A percentile compares a stretch with the other conserved stretches of the same genome.
Evolutionary conservation across 2,888 invertebrate species (phyloP).

Genomic region (Pollenia amentaria): DNA sequence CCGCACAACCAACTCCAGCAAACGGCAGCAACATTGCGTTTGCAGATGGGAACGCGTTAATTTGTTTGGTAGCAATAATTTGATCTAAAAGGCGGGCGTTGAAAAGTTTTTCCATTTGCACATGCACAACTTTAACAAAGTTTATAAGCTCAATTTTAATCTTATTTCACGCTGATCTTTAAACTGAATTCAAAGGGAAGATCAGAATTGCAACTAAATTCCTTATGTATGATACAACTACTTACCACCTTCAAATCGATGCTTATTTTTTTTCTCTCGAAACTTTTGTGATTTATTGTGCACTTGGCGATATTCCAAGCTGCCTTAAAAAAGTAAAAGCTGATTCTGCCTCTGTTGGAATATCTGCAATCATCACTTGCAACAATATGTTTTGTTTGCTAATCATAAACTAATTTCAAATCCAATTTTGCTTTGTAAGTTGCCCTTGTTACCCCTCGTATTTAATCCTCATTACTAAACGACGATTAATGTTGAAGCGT

Average conservation of each 20-base stretch:
- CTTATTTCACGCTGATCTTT: slow-evolving; percentile 84
- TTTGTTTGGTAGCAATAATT: slow-evolving; percentile 71
- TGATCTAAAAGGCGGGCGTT: slow-evolving; percentile 54
- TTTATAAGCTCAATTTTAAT: slow-evolving; percentile 82
- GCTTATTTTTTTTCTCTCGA: not conserved
- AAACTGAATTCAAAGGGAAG: slow-evolving; percentile 69
- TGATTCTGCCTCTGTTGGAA: no score
- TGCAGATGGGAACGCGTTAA: slow-evolving; percentile 60
- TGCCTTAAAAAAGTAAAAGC: slow-evolving; percentile 4
- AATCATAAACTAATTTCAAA: slow-evolving; percentile 73
- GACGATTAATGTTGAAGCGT: slow-evolving; percentile 67
- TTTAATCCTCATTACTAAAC: slow-evolving; percentile 40
- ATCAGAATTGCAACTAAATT: slow-evolving; percentile 60
- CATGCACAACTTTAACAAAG: not conserved
- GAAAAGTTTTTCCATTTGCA: slow-evolving; percentile 75
- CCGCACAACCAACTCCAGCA: slow-evolving; percentile 48
- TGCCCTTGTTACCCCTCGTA: slow-evolving; percentile 1
- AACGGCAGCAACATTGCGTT: slow-evolving; percentile 44
- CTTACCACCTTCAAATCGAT: slow-evolving; percentile 49
- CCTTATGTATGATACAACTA: slow-evolving; percentile 53
- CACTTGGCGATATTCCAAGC: slow-evolving; percentile 7
- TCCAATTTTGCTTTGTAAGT: slow-evolving; percentile 33
- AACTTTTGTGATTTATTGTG: slow-evolving; percentile 50
- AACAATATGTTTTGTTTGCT: slow-evolving; percentile 70
- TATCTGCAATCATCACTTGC: slow-evolving; percentile 36